Evolutionary conservation across 2,797 vertebrate genomes (phyloP), one percentile per base, ranked within the genome.

Genomic region (Morelia viridis): DNA sequence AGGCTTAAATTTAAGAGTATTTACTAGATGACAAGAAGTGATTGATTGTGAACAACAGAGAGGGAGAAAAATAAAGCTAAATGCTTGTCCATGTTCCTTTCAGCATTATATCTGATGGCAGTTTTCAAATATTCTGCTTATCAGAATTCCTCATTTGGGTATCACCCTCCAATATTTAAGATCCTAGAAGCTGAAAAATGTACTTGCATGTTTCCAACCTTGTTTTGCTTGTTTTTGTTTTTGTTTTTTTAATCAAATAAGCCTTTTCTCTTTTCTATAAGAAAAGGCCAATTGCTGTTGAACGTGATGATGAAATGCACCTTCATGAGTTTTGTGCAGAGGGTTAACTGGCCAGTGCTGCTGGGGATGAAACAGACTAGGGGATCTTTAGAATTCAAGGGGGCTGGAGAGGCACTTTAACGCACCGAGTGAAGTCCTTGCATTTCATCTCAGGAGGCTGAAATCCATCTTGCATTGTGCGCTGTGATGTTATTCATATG

Each of bases 401-500:
- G 84, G 92, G 50, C 92, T 58, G 90, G 92, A 86, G 19, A 96
- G 85, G 60, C 57, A 91, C 91, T 95, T 95, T 93, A 94, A 24
- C 86, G 50, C 87, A 61, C 2, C 84, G 95, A 94, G 88, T 28
- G 76, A 61, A 97, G 93, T 92, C 90, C 91, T 89, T 68, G 93
- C 46, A 93, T 96, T 97, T 95, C 94, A 83, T 95, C 96, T 96
- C 93, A 96, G 94, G 96, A 96, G 94, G 94, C 91, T 94, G 94
- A 96, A 96, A 94, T 95, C 96, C 94, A 95, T 97, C 96, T 97
- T 97, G 93, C 94, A 94, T 0, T 86, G 88, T 86, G 90, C 60
- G 61, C 96, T 97, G 97, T 97, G 97, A 97, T 97, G 96, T 94
- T 95, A 96, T 97, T 97, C 97, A 97, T 97, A 97, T 97, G 96